Conservation (phyloP, 2,113 vertebrate genomes). For the Anolis carolinensis region DNA sequence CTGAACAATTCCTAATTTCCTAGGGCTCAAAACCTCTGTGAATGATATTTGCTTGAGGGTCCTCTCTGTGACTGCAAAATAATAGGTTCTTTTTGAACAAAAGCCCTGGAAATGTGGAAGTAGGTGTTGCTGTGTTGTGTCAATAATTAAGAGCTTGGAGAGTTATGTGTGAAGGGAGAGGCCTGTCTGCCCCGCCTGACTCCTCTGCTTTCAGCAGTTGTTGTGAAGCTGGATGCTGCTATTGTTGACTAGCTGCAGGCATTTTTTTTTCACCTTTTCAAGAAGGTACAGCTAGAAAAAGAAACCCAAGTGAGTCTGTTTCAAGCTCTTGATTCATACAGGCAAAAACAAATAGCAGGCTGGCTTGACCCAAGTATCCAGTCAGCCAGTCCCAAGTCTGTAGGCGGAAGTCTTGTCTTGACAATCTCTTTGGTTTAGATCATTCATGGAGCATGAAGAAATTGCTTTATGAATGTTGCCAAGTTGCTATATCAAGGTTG, state of each 20-base stretch:
- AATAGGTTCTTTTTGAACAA: background rate
- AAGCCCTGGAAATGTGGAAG: background rate
- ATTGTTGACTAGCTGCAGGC: conserved; percentile 2
- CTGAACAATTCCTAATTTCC: background rate
- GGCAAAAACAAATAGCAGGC: background rate
- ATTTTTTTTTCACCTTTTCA: background rate
- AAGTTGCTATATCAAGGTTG: no score
- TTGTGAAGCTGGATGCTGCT: background rate
- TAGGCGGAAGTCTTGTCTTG: background rate
- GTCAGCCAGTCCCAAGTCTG: background rate
- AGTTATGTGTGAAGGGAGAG: background rate
- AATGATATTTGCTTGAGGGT: conserved; percentile 5
- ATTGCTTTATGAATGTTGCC: no score
- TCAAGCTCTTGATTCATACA: background rate
- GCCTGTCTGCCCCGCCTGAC: background rate
- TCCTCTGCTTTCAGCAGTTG: background rate
- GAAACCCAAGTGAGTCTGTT: background rate
- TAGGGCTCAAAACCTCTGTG: background rate
- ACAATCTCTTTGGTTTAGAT: background rate
- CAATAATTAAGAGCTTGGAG: background rate
- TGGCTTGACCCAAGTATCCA: fast-evolving
- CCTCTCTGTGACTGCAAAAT: conserved; percentile 25
- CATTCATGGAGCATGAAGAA: no score
- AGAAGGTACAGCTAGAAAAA: background rate
- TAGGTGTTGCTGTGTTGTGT: background rate